These are phyloP conservation scores for Temnothorax rugatulus DNA, from an alignment of 2,888 invertebrate genomes.

Conservation along the genomic window DNA sequence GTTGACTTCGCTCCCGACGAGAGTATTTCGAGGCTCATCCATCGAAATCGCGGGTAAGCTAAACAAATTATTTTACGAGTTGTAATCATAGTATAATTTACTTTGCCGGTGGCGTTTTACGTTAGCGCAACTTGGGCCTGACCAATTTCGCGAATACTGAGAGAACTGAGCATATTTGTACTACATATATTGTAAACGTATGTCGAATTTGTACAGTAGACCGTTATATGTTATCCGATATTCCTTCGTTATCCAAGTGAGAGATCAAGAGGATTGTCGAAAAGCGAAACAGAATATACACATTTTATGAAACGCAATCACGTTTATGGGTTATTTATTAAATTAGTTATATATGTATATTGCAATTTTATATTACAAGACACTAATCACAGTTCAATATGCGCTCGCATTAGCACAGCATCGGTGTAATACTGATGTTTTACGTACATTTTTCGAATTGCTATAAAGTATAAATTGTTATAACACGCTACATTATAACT, in stretches of 20 bases:
- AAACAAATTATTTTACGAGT: too few species aligned
- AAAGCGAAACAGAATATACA: constrained; percentile 61
- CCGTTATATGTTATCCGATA: constrained; percentile 69
- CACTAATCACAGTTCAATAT: constrained; percentile 77
- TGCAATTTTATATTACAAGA: constrained; percentile 82
- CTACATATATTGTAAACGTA: constrained; percentile 73
- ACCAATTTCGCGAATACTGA: constrained; percentile 40
- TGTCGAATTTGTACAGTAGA: constrained; percentile 82
- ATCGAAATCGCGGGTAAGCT: too few species aligned
- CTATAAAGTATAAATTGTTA: constrained; percentile 37
- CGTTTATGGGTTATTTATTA: constrained; percentile 78
- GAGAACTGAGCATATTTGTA: constrained; percentile 64
- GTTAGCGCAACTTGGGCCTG: constrained; percentile 42
- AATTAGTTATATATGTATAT: constrained; percentile 71
- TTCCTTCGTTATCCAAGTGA: constrained; percentile 24
- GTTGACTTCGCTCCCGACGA: too few species aligned
- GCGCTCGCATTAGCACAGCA: constrained; percentile 56
- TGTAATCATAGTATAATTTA: too few species aligned
- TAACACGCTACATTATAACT: constrained; percentile 27
- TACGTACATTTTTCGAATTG: not conserved
- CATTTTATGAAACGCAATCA: constrained; percentile 63
- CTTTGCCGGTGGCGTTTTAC: too few species aligned
- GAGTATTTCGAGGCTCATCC: too few species aligned
- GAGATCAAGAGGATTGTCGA: constrained; percentile 26
- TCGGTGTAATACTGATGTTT: constrained; percentile 34